Evolutionary conservation across 2,113 vertebrate genomes (phyloP).

Genomic region (Anhinga anhinga): DNA sequence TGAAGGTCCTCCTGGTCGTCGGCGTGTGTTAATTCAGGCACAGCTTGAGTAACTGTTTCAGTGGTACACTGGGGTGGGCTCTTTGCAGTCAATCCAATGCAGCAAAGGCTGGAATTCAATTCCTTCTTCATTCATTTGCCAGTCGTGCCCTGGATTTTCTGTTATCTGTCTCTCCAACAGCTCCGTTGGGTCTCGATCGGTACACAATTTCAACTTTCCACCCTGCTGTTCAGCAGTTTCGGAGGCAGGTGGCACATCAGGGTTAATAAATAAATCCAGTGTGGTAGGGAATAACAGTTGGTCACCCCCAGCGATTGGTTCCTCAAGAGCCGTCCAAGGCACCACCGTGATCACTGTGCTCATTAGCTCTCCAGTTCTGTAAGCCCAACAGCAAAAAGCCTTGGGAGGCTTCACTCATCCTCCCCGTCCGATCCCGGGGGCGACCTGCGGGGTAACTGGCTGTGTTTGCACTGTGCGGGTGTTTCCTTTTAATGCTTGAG

Average conservation of each 20-base stretch:
- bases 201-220: not conserved
- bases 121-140: not conserved
- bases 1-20: not conserved
- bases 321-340: not conserved
- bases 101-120: not conserved
- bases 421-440: not conserved
- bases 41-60: not conserved
- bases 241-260: not conserved
- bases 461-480: not conserved
- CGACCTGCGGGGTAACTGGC: not conserved
- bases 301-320: not conserved
- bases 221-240: not conserved
- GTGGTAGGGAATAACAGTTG: not conserved
- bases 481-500: not conserved
- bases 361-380: not conserved
- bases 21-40: not conserved
- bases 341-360: not conserved
- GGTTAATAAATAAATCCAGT: not conserved
- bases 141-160: not conserved
- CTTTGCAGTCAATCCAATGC: not conserved
- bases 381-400: not conserved
- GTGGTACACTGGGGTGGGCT: not conserved
- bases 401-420: not conserved
- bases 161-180: not conserved
- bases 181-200: not conserved